Evolutionary conservation across 2,888 invertebrate species (phyloP).

Genomic region (Agonopterix arenella): DNA sequence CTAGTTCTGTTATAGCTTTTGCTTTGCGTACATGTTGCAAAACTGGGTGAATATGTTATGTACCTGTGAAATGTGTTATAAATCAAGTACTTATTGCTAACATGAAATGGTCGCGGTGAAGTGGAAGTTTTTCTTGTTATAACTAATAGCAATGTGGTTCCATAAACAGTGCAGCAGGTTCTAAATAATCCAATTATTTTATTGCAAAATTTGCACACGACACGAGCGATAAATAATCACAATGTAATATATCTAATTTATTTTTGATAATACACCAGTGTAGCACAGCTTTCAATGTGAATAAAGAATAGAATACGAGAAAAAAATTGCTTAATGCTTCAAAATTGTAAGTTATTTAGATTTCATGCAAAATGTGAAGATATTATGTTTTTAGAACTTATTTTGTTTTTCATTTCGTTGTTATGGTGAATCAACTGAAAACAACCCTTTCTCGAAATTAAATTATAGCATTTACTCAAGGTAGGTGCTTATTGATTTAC

Average conservation of each 20-base stretch:
- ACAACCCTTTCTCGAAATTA: too few relatives aligned
- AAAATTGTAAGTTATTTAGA: constrained; percentile 51
- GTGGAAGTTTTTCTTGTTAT: not conserved
- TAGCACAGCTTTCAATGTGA: constrained; percentile 59
- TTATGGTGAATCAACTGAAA: too few relatives aligned
- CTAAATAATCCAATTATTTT: constrained; percentile 54
- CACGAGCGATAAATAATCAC: constrained; percentile 63
- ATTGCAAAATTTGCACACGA: constrained; percentile 60
- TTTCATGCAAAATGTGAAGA: not conserved
- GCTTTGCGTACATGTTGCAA: constrained; percentile 17
- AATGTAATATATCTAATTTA: constrained; percentile 63
- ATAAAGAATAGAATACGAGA: constrained; percentile 26
- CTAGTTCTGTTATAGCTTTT: not conserved
- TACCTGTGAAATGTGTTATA: constrained; percentile 14
- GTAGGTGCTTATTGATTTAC: not conserved
- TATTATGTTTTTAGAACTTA: not conserved
- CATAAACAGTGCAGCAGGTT: constrained; percentile 59
- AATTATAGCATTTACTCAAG: too few relatives aligned
- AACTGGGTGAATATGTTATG: constrained; percentile 23
- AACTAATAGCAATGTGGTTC: constrained; percentile 33
- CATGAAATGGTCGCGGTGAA: too few relatives aligned
- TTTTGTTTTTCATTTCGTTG: constrained; percentile 8
- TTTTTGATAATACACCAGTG: constrained; percentile 45
- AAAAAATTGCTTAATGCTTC: constrained; percentile 51
- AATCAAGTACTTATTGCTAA: constrained; percentile 6